Evolutionary conservation across 2,888 invertebrate species (phyloP).

Genomic region (Cerastis leucographa): DNA sequence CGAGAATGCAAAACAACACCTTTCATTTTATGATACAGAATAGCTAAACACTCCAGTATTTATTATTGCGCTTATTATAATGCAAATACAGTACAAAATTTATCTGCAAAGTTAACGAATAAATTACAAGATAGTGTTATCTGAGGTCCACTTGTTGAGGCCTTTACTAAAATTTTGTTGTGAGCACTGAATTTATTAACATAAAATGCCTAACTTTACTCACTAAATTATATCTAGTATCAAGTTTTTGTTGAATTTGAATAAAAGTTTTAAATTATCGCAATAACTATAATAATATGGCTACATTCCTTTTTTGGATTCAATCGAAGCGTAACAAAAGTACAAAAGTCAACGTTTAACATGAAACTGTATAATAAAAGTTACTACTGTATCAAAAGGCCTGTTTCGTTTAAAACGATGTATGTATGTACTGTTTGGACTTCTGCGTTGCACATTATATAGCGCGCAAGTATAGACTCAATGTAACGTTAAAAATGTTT

Average conservation of each 20-base stretch:
- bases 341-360: not conserved
- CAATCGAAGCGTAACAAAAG: not conserved
- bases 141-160: constrained; percentile 32
- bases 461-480: too few species aligned
- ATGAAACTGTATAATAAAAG: not conserved
- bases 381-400: not conserved
- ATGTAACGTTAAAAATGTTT: not conserved
- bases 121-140: constrained; percentile 44
- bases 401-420: not conserved
- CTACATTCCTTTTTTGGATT: not conserved
- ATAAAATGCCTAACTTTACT: constrained; percentile 25
- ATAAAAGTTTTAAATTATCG: constrained; percentile 16
- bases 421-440: too few species aligned
- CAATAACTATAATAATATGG: not conserved
- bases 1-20: too few species aligned
- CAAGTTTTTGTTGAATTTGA: constrained; percentile 39
- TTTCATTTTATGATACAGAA: not conserved
- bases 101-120: constrained; percentile 43
- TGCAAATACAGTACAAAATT: constrained; percentile 8
- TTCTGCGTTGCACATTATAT: not conserved
- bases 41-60: not conserved
- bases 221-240: constrained; percentile 38
- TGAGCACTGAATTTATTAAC: constrained; percentile 47
- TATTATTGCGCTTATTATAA: not conserved
- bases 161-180: constrained; percentile 33